Evolutionary conservation across 2,797 vertebrate species (phyloP).

Genomic region (Sarcoramphus papa): DNA sequence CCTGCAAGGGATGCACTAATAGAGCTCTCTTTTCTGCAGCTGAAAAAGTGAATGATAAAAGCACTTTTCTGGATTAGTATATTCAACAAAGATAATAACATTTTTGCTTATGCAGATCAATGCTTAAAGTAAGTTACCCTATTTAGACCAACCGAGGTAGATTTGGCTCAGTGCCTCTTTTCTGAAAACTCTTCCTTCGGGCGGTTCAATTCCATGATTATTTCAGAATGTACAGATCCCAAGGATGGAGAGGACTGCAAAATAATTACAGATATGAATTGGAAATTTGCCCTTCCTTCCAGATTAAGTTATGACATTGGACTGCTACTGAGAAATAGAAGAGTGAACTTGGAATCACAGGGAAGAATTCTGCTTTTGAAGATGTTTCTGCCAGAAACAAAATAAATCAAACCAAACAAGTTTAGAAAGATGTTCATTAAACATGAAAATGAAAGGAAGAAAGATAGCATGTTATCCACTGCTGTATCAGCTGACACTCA

Average conservation of each 20-base stretch:
- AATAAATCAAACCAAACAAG: neutral
- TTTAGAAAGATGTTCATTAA: constrained; percentile 3
- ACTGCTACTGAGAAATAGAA: neutral
- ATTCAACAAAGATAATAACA: neutral
- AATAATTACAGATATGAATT: neutral
- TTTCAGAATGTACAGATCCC: neutral
- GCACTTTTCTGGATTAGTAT: neutral
- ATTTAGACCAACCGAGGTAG: neutral
- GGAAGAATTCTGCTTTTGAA: neutral
- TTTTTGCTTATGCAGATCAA: neutral
- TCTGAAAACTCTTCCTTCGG: neutral
- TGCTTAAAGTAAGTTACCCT: neutral
- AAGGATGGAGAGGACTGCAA: neutral
- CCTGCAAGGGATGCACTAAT: accelerated
- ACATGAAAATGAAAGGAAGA: neutral
- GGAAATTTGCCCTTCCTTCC: neutral
- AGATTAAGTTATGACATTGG: neutral
- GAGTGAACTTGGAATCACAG: neutral
- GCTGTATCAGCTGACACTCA: constrained; percentile 41
- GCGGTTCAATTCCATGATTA: neutral
- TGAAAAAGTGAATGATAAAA: neutral
- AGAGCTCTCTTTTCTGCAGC: neutral
- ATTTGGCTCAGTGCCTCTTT: neutral
- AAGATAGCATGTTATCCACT: neutral
- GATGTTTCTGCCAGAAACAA: neutral